Percentiles rank a stretch among this genome's conserved stretches.
phyloP scores from a whole-genome alignment of 2,797 vertebrate genomes.

The Liasis olivaceus region DNA sequence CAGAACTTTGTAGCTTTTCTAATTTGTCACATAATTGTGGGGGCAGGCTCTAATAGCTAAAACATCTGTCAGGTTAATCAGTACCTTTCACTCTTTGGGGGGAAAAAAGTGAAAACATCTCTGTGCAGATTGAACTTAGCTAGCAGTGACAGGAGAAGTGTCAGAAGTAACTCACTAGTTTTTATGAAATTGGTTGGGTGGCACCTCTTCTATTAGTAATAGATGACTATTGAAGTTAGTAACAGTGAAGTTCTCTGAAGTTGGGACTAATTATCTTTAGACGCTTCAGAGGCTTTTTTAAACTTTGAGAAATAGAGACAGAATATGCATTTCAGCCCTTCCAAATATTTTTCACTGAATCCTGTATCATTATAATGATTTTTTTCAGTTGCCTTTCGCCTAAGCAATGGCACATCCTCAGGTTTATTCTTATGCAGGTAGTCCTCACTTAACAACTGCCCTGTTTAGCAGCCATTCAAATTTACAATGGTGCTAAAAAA shows the following conservation, averaged over 20 bases:
- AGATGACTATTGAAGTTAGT: not conserved
- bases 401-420: not conserved
- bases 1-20: conserved; percentile 44
- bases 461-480: not conserved
- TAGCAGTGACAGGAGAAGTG: not conserved
- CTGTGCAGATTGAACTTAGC: conserved; percentile 25
- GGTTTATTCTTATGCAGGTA: not conserved
- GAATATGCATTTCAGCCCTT: not conserved
- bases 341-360: not conserved
- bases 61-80: conserved; percentile 38
- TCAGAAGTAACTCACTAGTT: not conserved
- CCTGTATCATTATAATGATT: not conserved
- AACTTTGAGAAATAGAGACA: not conserved
- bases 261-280: not conserved
- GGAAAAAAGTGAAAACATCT: not conserved
- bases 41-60: conserved; percentile 42
- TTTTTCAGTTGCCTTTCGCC: not conserved
- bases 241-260: not conserved
- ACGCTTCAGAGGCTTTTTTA: not conserved
- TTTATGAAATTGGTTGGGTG: conserved; percentile 12
- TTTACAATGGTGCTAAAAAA: not conserved
- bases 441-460: not conserved
- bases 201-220: conserved; percentile 19
- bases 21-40: conserved; percentile 57
- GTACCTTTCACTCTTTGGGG: conserved; percentile 11